These are phyloP conservation scores for Oenanthe melanoleuca DNA, from an alignment of 2,113 vertebrate genomes.

Conservation along the genomic window DNA sequence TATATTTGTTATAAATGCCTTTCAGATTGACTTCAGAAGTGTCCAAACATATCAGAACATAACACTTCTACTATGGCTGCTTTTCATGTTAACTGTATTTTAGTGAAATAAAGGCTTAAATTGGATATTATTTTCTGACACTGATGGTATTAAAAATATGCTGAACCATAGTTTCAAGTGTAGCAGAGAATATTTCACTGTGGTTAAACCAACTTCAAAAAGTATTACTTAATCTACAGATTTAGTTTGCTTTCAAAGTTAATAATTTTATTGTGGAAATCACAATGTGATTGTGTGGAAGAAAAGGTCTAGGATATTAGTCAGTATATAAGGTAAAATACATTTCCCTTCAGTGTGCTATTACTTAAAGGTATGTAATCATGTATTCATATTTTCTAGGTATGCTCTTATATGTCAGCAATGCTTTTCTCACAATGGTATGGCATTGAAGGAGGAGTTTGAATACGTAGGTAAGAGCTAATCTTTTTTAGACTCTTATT, in stretches of 20 bases:
- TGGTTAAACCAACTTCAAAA: not conserved
- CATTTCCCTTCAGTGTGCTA: not conserved
- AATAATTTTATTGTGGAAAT: not conserved
- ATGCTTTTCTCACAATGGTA: constrained; percentile 98
- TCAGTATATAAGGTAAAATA: not conserved
- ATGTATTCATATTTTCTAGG: constrained; percentile 73
- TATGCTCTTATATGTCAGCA: constrained; percentile 98
- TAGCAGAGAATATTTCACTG: not conserved
- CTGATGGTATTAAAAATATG: not conserved
- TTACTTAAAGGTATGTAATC: not conserved
- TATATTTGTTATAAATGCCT: not conserved
- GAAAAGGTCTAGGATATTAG: not conserved
- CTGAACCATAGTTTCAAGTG: not conserved
- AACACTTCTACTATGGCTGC: rapidly evolving
- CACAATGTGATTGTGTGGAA: not conserved
- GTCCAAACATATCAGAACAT: not conserved
- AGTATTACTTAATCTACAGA: not conserved
- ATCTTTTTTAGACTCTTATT: not conserved
- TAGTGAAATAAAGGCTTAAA: not conserved
- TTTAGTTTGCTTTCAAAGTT: not conserved
- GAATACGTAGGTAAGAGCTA: constrained; percentile 94
- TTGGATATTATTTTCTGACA: not conserved
- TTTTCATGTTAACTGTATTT: not conserved
- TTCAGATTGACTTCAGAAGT: not conserved
- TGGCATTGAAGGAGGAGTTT: constrained; percentile 99